Conservation (phyloP, 1,140 invertebrate genomes). For the Arctopsyche grandis region DNA sequence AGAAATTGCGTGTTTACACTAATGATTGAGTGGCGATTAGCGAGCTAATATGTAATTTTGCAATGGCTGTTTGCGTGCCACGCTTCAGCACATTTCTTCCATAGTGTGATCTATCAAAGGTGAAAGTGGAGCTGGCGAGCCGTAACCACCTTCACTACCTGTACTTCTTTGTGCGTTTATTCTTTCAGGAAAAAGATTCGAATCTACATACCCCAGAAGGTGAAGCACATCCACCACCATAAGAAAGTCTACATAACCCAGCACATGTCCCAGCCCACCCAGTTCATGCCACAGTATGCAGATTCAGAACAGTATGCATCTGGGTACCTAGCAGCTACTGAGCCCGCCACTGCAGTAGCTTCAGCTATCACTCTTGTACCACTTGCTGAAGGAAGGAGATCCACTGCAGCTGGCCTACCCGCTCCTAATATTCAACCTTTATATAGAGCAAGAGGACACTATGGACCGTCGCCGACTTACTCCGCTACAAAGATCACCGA, state of each 20-base stretch:
- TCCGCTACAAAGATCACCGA: conserved; percentile 57
- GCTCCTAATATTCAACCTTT: conserved; percentile 62
- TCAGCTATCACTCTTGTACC: conserved; percentile 39
- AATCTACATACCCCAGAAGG: conserved; percentile 67
- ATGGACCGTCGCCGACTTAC: conserved; percentile 60
- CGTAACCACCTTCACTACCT: conserved; percentile 9
- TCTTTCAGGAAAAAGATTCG: conserved; percentile 66
- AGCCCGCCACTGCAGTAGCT: not conserved
- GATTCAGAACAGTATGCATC: conserved; percentile 55
- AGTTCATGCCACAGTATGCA: conserved; percentile 57
- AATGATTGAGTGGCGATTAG: not conserved
- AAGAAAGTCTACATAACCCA: conserved; percentile 66
- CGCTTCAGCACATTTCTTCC: not conserved
- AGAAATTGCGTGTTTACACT: no score
- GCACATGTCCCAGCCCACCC: conserved; percentile 60
- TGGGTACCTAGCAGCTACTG: conserved; percentile 29
- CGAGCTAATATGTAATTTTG: not conserved
- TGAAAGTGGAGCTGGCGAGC: not conserved
- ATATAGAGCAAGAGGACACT: conserved; percentile 63
- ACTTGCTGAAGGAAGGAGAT: conserved; percentile 57
- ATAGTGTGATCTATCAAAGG: not conserved
- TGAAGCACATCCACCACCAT: conserved; percentile 67
- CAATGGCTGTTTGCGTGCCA: not conserved
- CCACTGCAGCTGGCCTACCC: conserved; percentile 54
- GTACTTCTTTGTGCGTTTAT: conserved; percentile 11